Conservation (phyloP, 1,140 invertebrate species). For the Drosophila ogumai region DNA sequence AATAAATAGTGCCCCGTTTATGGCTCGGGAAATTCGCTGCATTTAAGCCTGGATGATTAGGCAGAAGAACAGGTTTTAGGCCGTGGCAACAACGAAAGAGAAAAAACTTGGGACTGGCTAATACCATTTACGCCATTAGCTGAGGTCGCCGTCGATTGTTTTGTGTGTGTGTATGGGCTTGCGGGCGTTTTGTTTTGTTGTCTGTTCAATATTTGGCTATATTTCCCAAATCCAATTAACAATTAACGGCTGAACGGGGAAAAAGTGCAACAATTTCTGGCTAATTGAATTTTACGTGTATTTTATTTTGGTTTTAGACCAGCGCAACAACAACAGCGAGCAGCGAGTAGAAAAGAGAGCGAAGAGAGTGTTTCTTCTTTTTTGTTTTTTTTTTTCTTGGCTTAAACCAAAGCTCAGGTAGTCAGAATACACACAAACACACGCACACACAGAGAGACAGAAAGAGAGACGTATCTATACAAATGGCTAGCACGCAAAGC, state of each 20-base stretch:
- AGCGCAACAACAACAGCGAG: constrained; percentile 65
- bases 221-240: constrained; percentile 72
- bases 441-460: constrained; percentile 39
- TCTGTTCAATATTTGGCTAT: constrained; percentile 65
- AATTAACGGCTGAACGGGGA: constrained; percentile 17
- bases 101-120: constrained; percentile 80
- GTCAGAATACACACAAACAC: constrained; percentile 49
- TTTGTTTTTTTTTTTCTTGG: constrained; percentile 19
- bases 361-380: constrained; percentile 20
- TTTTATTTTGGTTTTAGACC: constrained; percentile 62
- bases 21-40: constrained; percentile 9
- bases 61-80: constrained; percentile 77
- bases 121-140: constrained; percentile 78
- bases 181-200: constrained; percentile 33
- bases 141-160: constrained; percentile 74
- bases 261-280: constrained; percentile 67
- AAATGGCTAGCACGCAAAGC: constrained; percentile 17
- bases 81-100: constrained; percentile 52
- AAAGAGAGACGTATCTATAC: constrained; percentile 36
- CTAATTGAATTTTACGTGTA: constrained; percentile 75
- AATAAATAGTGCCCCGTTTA: constrained; percentile 1
- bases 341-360: constrained; percentile 52
- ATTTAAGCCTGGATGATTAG: constrained; percentile 63
- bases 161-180: constrained; percentile 41
- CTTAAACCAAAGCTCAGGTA: constrained; percentile 52